Evolutionary conservation across 2,113 vertebrate species (phyloP).

Genomic region (Dendrocopos noguchii): DNA sequence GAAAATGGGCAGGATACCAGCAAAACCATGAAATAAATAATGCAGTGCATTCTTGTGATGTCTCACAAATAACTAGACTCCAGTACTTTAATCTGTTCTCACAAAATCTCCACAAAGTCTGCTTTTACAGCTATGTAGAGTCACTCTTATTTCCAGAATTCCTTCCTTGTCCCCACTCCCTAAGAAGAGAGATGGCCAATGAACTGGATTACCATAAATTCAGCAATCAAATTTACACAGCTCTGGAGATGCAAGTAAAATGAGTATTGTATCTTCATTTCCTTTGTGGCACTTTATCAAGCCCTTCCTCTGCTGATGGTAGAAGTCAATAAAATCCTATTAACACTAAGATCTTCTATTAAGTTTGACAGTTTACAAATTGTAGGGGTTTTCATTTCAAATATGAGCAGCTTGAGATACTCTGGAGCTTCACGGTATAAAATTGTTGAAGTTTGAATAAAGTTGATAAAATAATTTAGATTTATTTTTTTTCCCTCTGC

Average conservation of each 20-base stretch:
- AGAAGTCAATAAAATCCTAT: conserved; percentile 65
- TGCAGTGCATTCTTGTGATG: neutral
- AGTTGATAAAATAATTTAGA: neutral
- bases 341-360: conserved; percentile 52
- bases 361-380: conserved; percentile 65
- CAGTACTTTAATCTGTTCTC: neutral
- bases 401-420: neutral
- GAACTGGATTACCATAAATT: conserved; percentile 40
- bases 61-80: neutral
- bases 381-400: conserved; percentile 55
- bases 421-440: neutral
- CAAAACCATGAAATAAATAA: neutral
- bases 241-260: conserved; percentile 37
- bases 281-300: conserved; percentile 45
- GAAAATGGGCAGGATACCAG: neutral
- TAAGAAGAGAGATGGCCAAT: conserved; percentile 21
- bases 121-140: neutral
- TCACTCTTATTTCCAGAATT: neutral
- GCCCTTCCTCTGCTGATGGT: conserved; percentile 50
- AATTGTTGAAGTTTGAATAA: conserved; percentile 20
- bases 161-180: neutral
- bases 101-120: neutral
- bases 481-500: neutral
- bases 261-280: conserved; percentile 49
- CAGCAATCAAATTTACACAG: conserved; percentile 27